phyloP scores from a whole-genome alignment of 2,888 invertebrate genomes.

The Thereva nobilitata region DNA sequence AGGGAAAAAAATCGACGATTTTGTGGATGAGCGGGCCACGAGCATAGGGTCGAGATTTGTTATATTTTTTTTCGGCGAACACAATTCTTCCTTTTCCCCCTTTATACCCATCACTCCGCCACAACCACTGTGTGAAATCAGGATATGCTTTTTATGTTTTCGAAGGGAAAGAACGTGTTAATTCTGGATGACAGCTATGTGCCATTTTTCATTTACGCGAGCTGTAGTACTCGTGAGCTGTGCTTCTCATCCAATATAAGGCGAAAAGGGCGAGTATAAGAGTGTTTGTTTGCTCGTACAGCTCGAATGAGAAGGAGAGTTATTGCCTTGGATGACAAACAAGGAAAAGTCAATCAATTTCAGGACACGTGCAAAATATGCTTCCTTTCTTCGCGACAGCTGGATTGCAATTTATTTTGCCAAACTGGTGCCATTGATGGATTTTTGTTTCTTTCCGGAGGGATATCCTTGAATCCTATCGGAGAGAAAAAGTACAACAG shows the following conservation, averaged over 20 bases:
- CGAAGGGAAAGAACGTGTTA: conserved; percentile 33
- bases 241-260: no score
- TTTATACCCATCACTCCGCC: no score
- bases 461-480: no score
- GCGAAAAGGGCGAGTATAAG: no score
- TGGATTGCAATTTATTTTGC: conserved; percentile 21
- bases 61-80: background rate
- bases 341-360: conserved; percentile 32
- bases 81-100: background rate
- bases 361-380: conserved; percentile 32
- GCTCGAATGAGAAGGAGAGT: background rate
- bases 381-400: conserved; percentile 18
- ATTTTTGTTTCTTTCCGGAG: no score
- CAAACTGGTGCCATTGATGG: background rate
- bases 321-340: conserved; percentile 25
- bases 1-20: conserved; percentile 12
- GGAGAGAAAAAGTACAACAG: no score
- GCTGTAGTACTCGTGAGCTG: background rate
- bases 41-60: conserved; percentile 1
- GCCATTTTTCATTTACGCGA: conserved; percentile 38
- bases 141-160: background rate
- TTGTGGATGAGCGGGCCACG: conserved; percentile 27
- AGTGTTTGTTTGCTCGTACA: no score
- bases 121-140: background rate
- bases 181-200: conserved; percentile 39